phyloP scores from a whole-genome alignment of 2,888 invertebrate species.

The Chrysolina oricalcia region DNA sequence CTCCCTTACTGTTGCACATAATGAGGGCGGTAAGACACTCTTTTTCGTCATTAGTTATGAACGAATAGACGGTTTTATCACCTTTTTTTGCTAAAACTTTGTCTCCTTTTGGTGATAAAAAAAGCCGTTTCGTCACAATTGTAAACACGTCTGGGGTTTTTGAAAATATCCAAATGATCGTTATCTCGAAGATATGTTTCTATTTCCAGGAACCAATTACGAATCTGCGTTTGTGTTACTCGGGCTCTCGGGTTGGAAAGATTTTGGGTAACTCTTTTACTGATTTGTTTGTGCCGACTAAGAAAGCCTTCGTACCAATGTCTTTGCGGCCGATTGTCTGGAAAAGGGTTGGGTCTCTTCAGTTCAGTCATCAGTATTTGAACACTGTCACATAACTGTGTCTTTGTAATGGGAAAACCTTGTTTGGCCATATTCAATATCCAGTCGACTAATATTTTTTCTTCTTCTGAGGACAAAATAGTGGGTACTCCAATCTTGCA shows the following conservation, averaged over 20 bases:
- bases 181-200: conserved; percentile 28
- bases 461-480: neutral
- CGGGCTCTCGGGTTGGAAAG: conserved; percentile 54
- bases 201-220: conserved; percentile 54
- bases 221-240: conserved; percentile 59
- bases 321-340: conserved; percentile 61
- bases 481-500: neutral
- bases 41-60: conserved; percentile 42
- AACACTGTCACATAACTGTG: conserved; percentile 61
- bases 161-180: neutral
- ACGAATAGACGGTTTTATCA: conserved; percentile 24
- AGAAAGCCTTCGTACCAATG: conserved; percentile 64
- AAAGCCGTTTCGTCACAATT: conserved; percentile 41
- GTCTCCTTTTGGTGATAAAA: too few species aligned
- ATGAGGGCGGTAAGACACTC: conserved; percentile 57
- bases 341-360: conserved; percentile 51
- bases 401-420: conserved; percentile 63
- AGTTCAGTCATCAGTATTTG: conserved; percentile 52
- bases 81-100: conserved; percentile 28
- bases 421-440: conserved; percentile 48
- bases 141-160: conserved; percentile 5
- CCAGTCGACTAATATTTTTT: neutral
- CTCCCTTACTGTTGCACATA: conserved; percentile 57
- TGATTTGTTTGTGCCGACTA: conserved; percentile 61
- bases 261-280: conserved; percentile 58